phyloP scores from a whole-genome alignment of 2,113 vertebrate genomes.

The Macrotis lagotis region DNA sequence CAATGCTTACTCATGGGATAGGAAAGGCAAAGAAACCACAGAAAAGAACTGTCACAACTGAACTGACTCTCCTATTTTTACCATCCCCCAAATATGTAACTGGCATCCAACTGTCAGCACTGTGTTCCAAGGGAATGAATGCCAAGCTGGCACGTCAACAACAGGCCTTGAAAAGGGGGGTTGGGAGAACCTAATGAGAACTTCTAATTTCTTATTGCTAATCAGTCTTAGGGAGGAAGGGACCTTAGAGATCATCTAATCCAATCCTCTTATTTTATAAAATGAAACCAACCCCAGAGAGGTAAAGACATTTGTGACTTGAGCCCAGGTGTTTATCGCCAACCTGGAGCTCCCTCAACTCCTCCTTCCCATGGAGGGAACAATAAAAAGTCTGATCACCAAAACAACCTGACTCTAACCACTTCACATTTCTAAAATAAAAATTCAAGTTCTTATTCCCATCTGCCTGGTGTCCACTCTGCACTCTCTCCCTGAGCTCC shows the following conservation, averaged over 20 bases:
- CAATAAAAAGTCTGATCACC: too few relatives aligned
- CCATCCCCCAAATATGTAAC: background rate
- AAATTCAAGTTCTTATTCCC: too few relatives aligned
- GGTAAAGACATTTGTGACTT: background rate
- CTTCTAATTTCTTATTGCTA: background rate
- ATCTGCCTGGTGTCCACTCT: too few relatives aligned
- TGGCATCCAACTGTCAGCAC: background rate
- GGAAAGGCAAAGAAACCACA: constrained; percentile 11
- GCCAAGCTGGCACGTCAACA: background rate
- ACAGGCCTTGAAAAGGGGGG: background rate
- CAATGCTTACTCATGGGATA: constrained; percentile 11
- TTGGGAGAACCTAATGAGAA: background rate
- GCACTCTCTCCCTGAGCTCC: too few relatives aligned
- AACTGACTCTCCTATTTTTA: constrained; percentile 4
- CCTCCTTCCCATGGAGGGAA: too few relatives aligned
- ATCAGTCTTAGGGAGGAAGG: background rate
- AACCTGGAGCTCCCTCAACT: too few relatives aligned
- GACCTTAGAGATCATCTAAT: background rate
- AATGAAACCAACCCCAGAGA: too few relatives aligned
- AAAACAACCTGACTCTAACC: too few relatives aligned
- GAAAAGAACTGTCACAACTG: background rate
- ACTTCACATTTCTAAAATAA: too few relatives aligned
- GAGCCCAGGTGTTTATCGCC: background rate
- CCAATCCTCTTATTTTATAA: background rate
- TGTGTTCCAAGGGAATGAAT: background rate